Percentiles rank a stretch among this genome's conserved stretches.
Conservation (phyloP, 2,113 vertebrate genomes). For the Erythrocercus mccallii region DNA sequence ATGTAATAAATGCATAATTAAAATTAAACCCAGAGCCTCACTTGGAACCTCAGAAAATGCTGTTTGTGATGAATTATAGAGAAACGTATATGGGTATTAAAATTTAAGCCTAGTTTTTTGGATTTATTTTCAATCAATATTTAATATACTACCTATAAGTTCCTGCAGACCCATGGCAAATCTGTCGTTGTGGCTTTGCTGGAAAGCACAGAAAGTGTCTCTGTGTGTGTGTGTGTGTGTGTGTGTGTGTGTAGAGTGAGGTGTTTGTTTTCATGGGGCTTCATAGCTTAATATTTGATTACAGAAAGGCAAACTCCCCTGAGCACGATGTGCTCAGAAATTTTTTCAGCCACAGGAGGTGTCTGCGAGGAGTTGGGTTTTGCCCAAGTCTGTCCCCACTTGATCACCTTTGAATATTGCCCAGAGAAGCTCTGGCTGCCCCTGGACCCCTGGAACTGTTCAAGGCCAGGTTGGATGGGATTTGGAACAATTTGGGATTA, state of each 20-base stretch:
- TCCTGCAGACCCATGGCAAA: neutral
- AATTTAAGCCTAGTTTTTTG: conserved; percentile 27
- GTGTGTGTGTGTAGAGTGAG: neutral
- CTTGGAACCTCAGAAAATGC: neutral
- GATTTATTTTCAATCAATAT: conserved; percentile 51
- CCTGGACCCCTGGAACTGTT: neutral
- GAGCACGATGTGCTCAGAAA: fast-evolving
- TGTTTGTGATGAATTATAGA: neutral
- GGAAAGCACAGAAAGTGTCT: neutral
- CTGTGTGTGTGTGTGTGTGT: too few relatives aligned
- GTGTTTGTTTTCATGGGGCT: neutral
- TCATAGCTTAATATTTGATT: neutral
- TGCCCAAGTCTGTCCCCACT: neutral
- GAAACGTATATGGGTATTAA: neutral
- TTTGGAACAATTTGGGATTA: neutral
- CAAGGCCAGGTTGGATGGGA: neutral
- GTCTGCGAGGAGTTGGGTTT: neutral
- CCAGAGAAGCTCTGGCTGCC: neutral
- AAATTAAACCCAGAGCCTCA: conserved; percentile 14
- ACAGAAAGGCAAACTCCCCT: neutral
- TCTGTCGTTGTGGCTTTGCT: neutral
- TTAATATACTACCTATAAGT: neutral
- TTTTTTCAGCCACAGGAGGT: neutral
- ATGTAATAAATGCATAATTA: conserved; percentile 51
- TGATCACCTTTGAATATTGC: neutral